Base-by-base conservation (phyloP, 2,113 vertebrate genomes). In the Poicephalus gulielmi region DNA sequence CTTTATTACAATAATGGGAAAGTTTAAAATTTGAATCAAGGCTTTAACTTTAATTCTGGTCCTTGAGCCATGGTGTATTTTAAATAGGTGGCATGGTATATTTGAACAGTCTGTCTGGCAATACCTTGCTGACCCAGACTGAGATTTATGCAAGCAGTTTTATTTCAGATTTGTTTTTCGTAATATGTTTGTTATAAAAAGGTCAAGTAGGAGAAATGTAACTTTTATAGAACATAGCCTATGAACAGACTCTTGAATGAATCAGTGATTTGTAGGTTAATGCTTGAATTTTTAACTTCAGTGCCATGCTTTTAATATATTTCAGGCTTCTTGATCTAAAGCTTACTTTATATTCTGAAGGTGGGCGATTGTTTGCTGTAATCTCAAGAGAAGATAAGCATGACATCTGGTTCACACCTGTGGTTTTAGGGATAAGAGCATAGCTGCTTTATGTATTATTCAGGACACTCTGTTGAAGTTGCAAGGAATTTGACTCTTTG, bases 381-480 rank as follows among this genome's bases (percentile, higher is more conserved):
- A 95, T 98, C 98, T 98, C 95, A 95, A 84, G 96, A 95, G 96
- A 95, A 98, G 98, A 98, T 96, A 97, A 97, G 96, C 96, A 33
- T 96, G 97, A 95, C 97, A 96, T 98, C 96, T 97, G 97, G 95
- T 97, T 97, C 95, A 95, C 97, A 98, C 97, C 97, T 98, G 97
- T 95, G 96, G 96, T 96, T 97, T 91, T 96, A 93, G 88, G 97
- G 97, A 97, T 97, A 89, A 98, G 96, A 96, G 92, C 16, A 0
- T 85, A 94, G 95, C 87, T 93, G 78, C 90, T 97, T 97, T 85
- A 95, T 97, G 94, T 96, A 95, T 96, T 95, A 96, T 96, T 97
- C 94, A 77, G 95, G 90, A 78, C 22, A 7, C 81, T 92, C 83
- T 88, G 41, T 55, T n/a, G 78, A 66, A 70, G 78, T 55, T 94